Percentiles rank a stretch among this genome's conserved stretches.
phyloP scores from a whole-genome alignment of 2,888 invertebrate species.

The Tryphoninae sp. region DNA sequence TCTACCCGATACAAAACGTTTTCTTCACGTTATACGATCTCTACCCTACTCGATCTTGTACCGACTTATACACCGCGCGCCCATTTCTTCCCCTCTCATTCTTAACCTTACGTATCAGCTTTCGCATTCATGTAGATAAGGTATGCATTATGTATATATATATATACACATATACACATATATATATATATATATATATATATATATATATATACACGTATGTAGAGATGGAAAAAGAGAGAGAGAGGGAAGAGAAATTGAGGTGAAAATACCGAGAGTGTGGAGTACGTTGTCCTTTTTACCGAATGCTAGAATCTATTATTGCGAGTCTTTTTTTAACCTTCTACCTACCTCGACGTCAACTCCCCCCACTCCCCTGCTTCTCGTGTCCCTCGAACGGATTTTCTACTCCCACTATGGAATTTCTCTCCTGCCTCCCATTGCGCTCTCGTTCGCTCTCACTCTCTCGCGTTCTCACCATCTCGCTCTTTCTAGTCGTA shows the following conservation, averaged over 20 bases:
- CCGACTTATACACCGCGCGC: constrained; percentile 20
- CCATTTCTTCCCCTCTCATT: constrained; percentile 36
- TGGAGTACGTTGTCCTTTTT: constrained; percentile 36
- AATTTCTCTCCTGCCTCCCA: not conserved
- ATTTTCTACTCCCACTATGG: not conserved
- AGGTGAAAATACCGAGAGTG: not conserved
- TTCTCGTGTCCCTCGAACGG: not conserved
- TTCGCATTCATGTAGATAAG: not conserved
- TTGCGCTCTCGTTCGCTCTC: not conserved
- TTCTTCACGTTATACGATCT: constrained; percentile 24
- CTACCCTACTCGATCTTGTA: constrained; percentile 33
- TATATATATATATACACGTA: not conserved
- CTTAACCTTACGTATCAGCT: constrained; percentile 27
- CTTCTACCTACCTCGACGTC: too few species aligned
- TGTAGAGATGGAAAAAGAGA: not conserved
- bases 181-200: not conserved
- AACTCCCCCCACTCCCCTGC: not conserved
- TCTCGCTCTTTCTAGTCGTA: not conserved
- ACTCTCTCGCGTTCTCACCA: not conserved
- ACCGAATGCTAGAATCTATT: constrained; percentile 57
- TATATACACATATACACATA: too few species aligned
- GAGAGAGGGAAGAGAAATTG: too few species aligned
- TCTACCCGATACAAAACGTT: constrained; percentile 31
- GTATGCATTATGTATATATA: not conserved
- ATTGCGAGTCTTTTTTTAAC: constrained; percentile 36